Conservation (phyloP, 2,888 invertebrate species). For the Latrodectus elegans region DNA sequence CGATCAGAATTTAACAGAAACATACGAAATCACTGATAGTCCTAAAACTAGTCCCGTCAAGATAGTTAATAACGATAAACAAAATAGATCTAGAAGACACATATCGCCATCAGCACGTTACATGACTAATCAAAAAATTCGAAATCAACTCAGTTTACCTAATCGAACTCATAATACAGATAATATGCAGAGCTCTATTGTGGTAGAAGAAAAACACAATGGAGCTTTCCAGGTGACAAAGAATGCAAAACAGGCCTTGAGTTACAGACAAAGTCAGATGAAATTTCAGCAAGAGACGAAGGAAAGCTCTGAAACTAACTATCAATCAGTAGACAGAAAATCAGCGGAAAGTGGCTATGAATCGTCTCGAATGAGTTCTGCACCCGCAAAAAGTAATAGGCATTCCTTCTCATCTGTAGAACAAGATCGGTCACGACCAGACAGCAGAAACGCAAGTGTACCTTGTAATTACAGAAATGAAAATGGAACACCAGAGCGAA, state of each 20-base stretch:
- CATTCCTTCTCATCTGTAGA: not conserved
- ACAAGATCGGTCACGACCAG: not conserved
- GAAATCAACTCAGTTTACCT: constrained; percentile 32
- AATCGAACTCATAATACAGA: constrained; percentile 6
- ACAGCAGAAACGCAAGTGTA: constrained; percentile 4
- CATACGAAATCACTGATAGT: constrained; percentile 90
- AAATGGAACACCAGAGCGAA: not conserved
- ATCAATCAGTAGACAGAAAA: not conserved
- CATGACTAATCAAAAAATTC: constrained; percentile 68
- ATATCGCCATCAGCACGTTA: constrained; percentile 43
- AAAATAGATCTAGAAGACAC: constrained; percentile 59
- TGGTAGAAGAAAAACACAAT: constrained; percentile 62
- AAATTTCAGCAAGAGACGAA: not conserved
- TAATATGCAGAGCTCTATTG: constrained; percentile 5
- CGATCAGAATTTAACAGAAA: constrained; percentile 89
- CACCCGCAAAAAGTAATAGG: not conserved
- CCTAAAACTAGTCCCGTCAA: constrained; percentile 75
- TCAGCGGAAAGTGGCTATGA: not conserved
- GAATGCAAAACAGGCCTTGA: constrained; percentile 37
- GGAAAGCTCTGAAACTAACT: not conserved
- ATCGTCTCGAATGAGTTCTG: not conserved
- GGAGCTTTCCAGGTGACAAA: constrained; percentile 63
- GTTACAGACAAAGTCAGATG: constrained; percentile 40
- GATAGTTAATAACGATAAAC: constrained; percentile 69
- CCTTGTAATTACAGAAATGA: not conserved